Percentiles rank a stretch among this genome's conserved stretches.
phyloP scores from a whole-genome alignment of 92 coral and sea anemone species.

The Umimayanthus kanabou region DNA sequence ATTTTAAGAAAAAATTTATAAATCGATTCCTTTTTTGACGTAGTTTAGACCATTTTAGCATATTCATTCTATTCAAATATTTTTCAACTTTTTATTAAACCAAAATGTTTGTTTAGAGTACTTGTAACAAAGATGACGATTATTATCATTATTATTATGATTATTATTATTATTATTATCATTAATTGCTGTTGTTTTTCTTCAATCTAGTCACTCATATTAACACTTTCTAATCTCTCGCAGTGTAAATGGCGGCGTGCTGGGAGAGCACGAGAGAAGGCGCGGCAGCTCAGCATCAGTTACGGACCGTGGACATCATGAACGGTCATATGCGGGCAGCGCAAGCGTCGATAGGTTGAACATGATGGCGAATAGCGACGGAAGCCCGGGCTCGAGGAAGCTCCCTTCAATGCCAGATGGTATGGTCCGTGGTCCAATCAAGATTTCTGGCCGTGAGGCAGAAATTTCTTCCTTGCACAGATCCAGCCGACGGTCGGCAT shows the following conservation, averaged over 20 bases:
- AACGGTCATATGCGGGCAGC: constrained; percentile 46
- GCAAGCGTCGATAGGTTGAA: constrained; percentile 93
- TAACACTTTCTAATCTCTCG: background rate
- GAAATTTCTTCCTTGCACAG: constrained; percentile 91
- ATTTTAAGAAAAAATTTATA: too few species aligned
- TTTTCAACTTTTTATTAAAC: too few species aligned
- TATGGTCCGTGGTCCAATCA: constrained; percentile 74
- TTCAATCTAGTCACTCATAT: too few species aligned
- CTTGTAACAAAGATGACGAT: too few species aligned
- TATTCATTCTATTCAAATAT: too few species aligned
- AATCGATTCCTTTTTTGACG: too few species aligned
- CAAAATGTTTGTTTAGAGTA: too few species aligned
- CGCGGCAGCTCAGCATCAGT: constrained; percentile 68
- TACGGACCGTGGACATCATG: constrained; percentile 63
- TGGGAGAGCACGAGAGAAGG: constrained; percentile 45
- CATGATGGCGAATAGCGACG: constrained; percentile 71
- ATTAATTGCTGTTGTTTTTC: too few species aligned
- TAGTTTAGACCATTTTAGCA: too few species aligned
- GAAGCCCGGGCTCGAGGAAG: constrained; percentile 64
- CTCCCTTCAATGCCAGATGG: constrained; percentile 83
- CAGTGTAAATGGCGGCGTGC: constrained; percentile 26
- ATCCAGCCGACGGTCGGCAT: constrained; percentile 87
- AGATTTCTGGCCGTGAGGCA: constrained; percentile 96
- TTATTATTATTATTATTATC: too few species aligned
- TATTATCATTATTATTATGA: too few species aligned